phyloP scores from a whole-genome alignment of 2,888 invertebrate genomes.

The Campoplex capitator region DNA sequence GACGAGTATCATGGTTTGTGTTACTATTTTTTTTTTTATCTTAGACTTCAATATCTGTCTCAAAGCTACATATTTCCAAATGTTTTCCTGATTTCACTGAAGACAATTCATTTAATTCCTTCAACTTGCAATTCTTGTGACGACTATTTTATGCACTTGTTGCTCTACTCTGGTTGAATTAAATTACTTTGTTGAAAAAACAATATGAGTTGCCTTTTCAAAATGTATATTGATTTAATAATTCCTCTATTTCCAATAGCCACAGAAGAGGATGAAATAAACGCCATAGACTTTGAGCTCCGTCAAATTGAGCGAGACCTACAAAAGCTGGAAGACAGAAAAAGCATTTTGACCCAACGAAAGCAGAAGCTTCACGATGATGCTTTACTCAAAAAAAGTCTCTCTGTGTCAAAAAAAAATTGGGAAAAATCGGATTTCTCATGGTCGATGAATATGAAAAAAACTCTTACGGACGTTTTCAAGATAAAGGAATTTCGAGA shows the following conservation, averaged over 20 bases:
- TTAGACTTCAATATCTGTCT: background rate
- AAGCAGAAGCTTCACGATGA: conserved; percentile 81
- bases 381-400: conserved; percentile 79
- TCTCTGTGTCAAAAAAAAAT: conserved; percentile 77
- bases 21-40: conserved; percentile 6
- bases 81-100: background rate
- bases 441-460: conserved; percentile 89
- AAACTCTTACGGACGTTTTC: conserved; percentile 88
- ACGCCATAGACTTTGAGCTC: conserved; percentile 81
- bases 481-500: conserved; percentile 90
- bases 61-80: background rate
- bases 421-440: conserved; percentile 86
- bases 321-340: conserved; percentile 80
- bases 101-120: background rate
- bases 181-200: background rate
- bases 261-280: conserved; percentile 80
- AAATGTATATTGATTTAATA: background rate
- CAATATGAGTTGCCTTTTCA: background rate
- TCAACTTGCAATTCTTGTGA: background rate
- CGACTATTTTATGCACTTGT: too few species aligned
- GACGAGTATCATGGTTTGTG: conserved; percentile 75
- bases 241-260: conserved; percentile 68
- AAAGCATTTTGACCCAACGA: conserved; percentile 77
- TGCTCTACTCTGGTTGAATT: background rate
- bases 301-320: conserved; percentile 79